Conservation (phyloP, 92 coral and sea anemone genomes). For the Epizoanthus rinbou region DNA sequence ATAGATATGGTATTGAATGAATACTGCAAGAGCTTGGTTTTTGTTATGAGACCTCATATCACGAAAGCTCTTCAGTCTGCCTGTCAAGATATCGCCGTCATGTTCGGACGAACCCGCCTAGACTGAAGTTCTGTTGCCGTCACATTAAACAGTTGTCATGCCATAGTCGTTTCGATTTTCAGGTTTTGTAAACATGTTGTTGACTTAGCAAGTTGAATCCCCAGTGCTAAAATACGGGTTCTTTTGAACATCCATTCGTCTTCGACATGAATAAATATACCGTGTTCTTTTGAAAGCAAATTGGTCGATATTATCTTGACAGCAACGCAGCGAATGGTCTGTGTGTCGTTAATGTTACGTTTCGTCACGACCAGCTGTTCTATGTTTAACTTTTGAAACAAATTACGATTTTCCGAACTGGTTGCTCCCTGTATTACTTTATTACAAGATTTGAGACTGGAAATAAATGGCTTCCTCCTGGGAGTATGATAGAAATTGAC, state of each 20-base stretch:
- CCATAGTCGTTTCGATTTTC: constrained; percentile 43
- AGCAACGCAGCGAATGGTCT: constrained; percentile 65
- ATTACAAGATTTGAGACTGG: constrained; percentile 37
- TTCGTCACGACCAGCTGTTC: constrained; percentile 82
- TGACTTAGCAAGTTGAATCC: constrained; percentile 57
- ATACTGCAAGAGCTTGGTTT: constrained; percentile 58
- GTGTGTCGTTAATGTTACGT: constrained; percentile 73
- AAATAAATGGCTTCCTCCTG: constrained; percentile 49
- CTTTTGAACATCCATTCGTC: constrained; percentile 32
- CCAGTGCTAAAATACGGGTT: constrained; percentile 45
- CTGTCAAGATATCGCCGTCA: constrained; percentile 47
- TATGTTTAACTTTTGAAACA: constrained; percentile 58
- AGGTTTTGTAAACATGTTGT: constrained; percentile 63
- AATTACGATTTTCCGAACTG: constrained; percentile 28
- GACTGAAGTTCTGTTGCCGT: constrained; percentile 24
- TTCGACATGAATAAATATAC: constrained; percentile 87
- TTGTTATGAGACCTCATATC: constrained; percentile 45
- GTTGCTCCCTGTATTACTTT: constrained; percentile 51
- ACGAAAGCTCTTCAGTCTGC: constrained; percentile 43
- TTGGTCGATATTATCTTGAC: constrained; percentile 86
- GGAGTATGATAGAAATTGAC: not conserved
- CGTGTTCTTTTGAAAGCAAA: constrained; percentile 83
- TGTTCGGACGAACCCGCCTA: constrained; percentile 24
- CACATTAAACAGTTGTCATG: constrained; percentile 26
- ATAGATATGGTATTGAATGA: constrained; percentile 63